phyloP scores from a whole-genome alignment of 2,113 vertebrate species.

The Hepsetus odoe region DNA sequence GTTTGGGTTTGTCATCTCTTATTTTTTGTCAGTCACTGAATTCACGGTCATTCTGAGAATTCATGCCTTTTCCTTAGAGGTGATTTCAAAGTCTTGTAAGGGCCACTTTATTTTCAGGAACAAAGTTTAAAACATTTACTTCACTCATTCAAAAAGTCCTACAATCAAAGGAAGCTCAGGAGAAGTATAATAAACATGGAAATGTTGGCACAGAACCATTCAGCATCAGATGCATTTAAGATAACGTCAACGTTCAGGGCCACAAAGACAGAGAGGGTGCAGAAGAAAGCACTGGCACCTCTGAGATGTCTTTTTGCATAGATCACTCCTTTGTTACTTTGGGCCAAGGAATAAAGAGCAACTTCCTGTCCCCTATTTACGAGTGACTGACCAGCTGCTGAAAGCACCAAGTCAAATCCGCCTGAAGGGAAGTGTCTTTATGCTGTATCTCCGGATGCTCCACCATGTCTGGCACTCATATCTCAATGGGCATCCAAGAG shows the following conservation, averaged over 20 bases:
- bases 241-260: neutral
- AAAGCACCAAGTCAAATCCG: constrained; percentile 52
- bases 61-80: neutral
- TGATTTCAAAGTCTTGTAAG: neutral
- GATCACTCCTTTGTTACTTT: constrained; percentile 45
- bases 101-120: neutral
- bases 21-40: neutral
- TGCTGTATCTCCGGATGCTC: constrained; percentile 43
- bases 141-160: neutral
- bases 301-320: constrained; percentile 4
- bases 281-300: neutral
- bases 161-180: neutral
- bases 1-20: neutral
- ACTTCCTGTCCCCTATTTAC: constrained; percentile 47
- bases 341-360: constrained; percentile 34
- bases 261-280: neutral
- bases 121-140: neutral
- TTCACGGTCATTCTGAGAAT: neutral
- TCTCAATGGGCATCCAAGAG: constrained; percentile 34
- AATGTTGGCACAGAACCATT: neutral
- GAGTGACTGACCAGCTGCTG: constrained; percentile 54
- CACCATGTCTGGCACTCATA: constrained; percentile 30
- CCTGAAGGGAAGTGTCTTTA: constrained; percentile 43
- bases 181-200: neutral
- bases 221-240: neutral